phyloP scores from a whole-genome alignment of 2,888 invertebrate genomes.

The Euplexia lucipara region DNA sequence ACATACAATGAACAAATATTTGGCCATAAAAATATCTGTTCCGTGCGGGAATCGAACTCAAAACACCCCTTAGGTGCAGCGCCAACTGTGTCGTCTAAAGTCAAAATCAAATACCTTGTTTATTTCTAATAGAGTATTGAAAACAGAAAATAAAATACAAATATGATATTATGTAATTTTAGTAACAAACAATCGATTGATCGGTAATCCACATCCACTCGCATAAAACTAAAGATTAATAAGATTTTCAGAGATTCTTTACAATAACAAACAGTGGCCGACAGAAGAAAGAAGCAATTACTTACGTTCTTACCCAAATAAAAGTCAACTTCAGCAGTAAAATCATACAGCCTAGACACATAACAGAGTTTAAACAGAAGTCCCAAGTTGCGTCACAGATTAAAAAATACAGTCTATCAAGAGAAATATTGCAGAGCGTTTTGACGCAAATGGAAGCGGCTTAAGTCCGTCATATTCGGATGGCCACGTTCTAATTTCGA shows the following conservation, averaged over 20 bases:
- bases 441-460: neutral
- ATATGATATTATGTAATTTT: too few species aligned
- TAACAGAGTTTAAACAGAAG: conserved; percentile 18
- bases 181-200: too few species aligned
- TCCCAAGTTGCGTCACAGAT: neutral
- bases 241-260: conserved; percentile 20
- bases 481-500: conserved; percentile 24
- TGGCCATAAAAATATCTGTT: too few species aligned
- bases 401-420: conserved; percentile 2
- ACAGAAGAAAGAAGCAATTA: conserved; percentile 38
- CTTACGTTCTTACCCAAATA: conserved; percentile 52
- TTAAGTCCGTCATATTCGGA: conserved; percentile 13
- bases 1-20: too few species aligned
- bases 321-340: conserved; percentile 60
- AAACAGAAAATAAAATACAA: too few species aligned
- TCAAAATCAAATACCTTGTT: too few species aligned
- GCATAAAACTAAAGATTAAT: conserved; percentile 23
- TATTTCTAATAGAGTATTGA: too few species aligned
- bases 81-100: too few species aligned
- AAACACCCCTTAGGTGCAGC: too few species aligned
- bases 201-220: too few species aligned
- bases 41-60: too few species aligned
- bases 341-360: conserved; percentile 52
- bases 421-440: conserved; percentile 6
- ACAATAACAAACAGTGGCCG: conserved; percentile 32